phyloP scores from a whole-genome alignment of 2,888 invertebrate genomes.

The Euclidia mi region DNA sequence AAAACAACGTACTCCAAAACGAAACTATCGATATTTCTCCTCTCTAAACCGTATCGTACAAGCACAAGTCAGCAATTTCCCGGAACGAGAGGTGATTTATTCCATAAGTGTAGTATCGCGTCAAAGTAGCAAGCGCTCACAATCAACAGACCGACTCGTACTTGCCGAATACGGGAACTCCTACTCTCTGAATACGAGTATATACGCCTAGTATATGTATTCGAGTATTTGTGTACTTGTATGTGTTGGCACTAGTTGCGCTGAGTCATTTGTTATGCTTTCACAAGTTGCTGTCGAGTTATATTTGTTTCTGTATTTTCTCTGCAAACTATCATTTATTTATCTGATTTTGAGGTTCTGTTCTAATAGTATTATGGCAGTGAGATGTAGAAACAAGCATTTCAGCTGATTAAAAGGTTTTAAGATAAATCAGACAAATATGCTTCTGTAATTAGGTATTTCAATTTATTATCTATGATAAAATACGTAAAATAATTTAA shows the following conservation, averaged over 20 bases:
- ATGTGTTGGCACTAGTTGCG: conserved; percentile 12
- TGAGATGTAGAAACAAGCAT: too few relatives aligned
- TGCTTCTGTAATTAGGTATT: too few relatives aligned
- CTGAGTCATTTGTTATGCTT: conserved; percentile 13
- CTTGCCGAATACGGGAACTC: neutral
- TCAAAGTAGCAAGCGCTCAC: conserved; percentile 55
- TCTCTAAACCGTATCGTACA: conserved; percentile 53
- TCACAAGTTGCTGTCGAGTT: neutral
- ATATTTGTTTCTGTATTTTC: neutral
- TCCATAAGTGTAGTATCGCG: conserved; percentile 69
- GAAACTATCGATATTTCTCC: conserved; percentile 38
- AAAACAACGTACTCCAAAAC: conserved; percentile 13
- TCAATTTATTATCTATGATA: too few relatives aligned
- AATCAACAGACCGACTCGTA: conserved; percentile 42
- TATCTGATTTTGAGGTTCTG: too few relatives aligned
- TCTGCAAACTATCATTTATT: neutral
- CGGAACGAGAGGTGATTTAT: conserved; percentile 79
- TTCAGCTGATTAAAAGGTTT: too few relatives aligned
- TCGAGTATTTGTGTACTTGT: conserved; percentile 1
- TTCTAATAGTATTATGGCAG: too few relatives aligned
- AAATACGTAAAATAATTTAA: too few relatives aligned
- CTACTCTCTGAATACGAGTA: too few relatives aligned
- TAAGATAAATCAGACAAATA: too few relatives aligned
- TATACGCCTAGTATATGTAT: neutral
- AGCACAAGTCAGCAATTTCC: conserved; percentile 79